These are phyloP conservation scores for human DNA, from an alignment of 2,113 vertebrate species.

Conservation along the genomic window DNA sequence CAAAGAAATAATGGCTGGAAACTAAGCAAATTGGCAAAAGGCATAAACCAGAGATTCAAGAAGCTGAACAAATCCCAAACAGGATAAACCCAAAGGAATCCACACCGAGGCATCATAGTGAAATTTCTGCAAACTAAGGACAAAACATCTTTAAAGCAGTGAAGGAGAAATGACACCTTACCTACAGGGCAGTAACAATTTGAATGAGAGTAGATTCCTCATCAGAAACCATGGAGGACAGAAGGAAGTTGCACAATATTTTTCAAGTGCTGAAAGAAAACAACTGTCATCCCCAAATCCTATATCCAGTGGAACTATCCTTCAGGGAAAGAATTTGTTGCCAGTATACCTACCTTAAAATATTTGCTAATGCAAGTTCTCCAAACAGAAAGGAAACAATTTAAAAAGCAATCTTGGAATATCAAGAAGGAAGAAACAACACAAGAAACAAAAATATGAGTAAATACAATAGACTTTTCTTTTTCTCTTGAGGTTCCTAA, in stretches of 20 bases:
- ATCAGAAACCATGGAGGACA: not conserved
- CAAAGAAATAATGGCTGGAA: not conserved
- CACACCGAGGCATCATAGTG: not conserved
- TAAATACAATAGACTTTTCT: not conserved
- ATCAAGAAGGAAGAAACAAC: not conserved
- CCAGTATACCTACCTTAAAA: not conserved
- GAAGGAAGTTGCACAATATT: not conserved
- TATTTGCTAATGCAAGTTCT: not conserved
- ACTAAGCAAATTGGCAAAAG: not conserved
- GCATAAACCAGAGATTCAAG: not conserved
- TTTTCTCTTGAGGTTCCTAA: constrained; percentile 4
- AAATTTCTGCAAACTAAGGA: constrained; percentile 19
- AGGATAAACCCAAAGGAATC: not conserved
- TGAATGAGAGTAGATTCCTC: not conserved
- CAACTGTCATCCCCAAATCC: not conserved
- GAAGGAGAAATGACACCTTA: not conserved
- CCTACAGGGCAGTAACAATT: not conserved
- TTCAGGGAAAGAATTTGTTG: not conserved
- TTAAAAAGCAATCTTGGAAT: not conserved
- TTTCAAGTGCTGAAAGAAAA: not conserved
- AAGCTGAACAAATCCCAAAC: constrained; percentile 2
- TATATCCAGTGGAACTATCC: not conserved
- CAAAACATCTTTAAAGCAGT: not conserved
- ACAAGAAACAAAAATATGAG: not conserved
- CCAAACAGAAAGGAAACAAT: not conserved